Conservation (phyloP, 2,113 vertebrate genomes). For the Antigone vipio region DNA sequence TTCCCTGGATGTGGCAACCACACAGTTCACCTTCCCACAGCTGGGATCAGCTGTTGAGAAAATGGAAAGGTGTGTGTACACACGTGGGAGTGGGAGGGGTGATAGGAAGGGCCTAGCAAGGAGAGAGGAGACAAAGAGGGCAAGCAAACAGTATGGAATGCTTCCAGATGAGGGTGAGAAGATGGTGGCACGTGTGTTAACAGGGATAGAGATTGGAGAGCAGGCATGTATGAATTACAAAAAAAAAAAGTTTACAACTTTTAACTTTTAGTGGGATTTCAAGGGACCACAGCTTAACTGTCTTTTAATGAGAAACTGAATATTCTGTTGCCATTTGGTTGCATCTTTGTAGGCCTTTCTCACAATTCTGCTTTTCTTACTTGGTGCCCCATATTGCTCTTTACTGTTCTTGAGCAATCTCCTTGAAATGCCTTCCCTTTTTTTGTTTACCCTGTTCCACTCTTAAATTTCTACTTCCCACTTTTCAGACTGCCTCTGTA, state of each 20-base stretch:
- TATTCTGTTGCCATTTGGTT: not conserved
- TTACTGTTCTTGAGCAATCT: not conserved
- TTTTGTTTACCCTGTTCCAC: not conserved
- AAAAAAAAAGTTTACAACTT: not conserved
- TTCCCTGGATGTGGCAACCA: not conserved
- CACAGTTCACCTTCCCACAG: not conserved
- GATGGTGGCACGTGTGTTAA: not conserved
- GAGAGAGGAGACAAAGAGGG: not conserved
- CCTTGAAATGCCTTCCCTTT: not conserved
- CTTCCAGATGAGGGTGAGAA: not conserved
- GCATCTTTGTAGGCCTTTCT: not conserved
- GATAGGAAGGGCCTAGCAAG: not conserved
- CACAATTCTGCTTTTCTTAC: not conserved
- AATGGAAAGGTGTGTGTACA: not conserved
- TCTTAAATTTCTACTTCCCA: not conserved
- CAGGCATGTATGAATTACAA: not conserved
- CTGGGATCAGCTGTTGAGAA: not conserved
- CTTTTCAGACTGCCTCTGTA: not conserved
- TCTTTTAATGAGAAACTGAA: not conserved
- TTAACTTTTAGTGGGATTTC: not conserved
- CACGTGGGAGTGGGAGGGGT: fast-evolving
- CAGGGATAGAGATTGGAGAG: not conserved
- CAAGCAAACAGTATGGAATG: not conserved
- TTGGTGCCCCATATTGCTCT: not conserved
- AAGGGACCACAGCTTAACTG: not conserved